phyloP scores from a whole-genome alignment of 2,888 invertebrate species.

The Mystacides longicornis region DNA sequence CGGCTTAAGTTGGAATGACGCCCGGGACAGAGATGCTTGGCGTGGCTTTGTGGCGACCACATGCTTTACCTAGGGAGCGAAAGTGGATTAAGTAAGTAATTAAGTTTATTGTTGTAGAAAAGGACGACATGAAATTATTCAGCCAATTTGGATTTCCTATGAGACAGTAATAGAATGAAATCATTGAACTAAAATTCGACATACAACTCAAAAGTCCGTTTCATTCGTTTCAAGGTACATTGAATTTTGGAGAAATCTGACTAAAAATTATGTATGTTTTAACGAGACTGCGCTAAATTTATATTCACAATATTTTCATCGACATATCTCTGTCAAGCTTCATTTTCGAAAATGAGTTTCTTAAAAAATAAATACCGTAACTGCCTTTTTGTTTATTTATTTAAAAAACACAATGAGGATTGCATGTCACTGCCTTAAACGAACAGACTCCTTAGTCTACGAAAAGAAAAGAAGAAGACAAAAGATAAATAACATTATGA shows the following conservation, averaged over 20 bases:
- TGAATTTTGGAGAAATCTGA: background rate
- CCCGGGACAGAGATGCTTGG: too few relatives aligned
- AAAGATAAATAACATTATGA: too few relatives aligned
- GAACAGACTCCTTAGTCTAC: too few relatives aligned
- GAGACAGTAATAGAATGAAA: background rate
- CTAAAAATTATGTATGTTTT: background rate
- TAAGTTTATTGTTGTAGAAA: too few relatives aligned
- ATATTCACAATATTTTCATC: background rate
- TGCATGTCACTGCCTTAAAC: too few relatives aligned
- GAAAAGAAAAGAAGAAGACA: too few relatives aligned
- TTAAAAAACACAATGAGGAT: background rate
- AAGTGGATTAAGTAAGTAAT: too few relatives aligned
- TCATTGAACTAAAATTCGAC: background rate
- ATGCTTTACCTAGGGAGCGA: too few relatives aligned
- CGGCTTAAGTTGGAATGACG: too few relatives aligned
- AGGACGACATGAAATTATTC: background rate
- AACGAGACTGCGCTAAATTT: background rate
- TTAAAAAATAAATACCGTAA: background rate
- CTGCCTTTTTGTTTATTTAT: background rate
- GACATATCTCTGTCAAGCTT: background rate
- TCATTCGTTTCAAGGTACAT: too few relatives aligned
- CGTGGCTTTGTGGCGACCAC: too few relatives aligned
- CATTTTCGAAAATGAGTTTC: background rate
- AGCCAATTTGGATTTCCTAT: background rate
- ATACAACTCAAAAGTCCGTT: background rate